Evolutionary conservation across 2,113 vertebrate genomes (phyloP).

Genomic region (Chaetura pelagica): DNA sequence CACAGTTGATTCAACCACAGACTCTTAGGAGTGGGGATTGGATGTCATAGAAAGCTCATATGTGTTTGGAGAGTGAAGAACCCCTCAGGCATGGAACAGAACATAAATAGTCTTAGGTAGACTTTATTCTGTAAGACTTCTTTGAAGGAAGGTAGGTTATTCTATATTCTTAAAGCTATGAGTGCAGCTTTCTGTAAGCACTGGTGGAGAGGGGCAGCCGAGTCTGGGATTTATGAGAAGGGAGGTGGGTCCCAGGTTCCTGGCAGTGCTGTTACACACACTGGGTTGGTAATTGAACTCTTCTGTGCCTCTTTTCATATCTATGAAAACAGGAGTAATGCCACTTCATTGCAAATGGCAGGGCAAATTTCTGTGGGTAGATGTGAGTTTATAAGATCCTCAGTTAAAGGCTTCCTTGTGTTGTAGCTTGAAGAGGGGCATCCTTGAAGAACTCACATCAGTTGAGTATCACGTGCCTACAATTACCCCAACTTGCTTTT

Average conservation of each 20-base stretch:
- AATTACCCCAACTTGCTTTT: not conserved
- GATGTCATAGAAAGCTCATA: not conserved
- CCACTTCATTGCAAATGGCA: not conserved
- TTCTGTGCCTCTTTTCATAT: not conserved
- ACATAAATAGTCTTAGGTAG: not conserved
- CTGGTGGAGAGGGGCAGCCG: not conserved
- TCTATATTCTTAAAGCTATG: not conserved
- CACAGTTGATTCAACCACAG: not conserved
- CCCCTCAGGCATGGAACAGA: not conserved
- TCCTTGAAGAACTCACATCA: not conserved
- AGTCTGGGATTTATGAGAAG: not conserved
- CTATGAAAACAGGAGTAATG: not conserved
- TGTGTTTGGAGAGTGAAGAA: slow-evolving; percentile 20
- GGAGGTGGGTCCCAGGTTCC: not conserved
- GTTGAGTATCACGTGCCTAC: rapidly evolving
- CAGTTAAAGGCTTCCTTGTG: not conserved
- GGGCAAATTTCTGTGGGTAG: not conserved
- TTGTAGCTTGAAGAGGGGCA: not conserved
- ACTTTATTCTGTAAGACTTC: not conserved
- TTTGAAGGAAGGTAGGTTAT: not conserved
- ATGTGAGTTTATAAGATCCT: not conserved
- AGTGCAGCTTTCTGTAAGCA: not conserved
- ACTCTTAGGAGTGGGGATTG: not conserved
- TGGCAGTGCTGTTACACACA: not conserved
- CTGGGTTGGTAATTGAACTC: not conserved